These are phyloP conservation scores for Threskiornis aethiopicus DNA, from an alignment of 2,797 vertebrate species.

Conservation along the genomic window DNA sequence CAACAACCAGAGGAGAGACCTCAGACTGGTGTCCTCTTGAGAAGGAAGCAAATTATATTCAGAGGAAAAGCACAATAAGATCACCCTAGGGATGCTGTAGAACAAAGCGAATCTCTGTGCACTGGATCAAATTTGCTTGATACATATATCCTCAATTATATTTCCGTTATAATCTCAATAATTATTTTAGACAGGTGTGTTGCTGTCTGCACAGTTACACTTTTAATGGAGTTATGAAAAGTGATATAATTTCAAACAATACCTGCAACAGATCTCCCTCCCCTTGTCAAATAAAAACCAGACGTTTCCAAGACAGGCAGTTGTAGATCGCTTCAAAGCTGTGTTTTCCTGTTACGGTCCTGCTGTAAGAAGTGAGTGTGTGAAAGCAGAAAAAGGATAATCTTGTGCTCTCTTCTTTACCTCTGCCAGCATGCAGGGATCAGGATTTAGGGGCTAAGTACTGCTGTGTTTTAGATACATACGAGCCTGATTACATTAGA, in stretches of 20 bases:
- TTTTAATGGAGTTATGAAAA: background rate
- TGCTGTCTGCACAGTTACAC: background rate
- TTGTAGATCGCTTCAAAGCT: background rate
- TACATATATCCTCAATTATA: background rate
- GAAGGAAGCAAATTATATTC: background rate
- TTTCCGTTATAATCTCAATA: background rate
- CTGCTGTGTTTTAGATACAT: background rate
- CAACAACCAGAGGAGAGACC: background rate
- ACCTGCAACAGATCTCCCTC: background rate
- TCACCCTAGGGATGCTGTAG: background rate
- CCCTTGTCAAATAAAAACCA: background rate
- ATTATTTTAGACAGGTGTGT: background rate
- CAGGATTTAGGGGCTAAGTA: background rate
- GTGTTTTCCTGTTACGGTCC: background rate
- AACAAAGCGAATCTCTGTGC: background rate
- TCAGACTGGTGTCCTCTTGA: background rate
- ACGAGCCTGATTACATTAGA: background rate
- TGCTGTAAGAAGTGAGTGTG: background rate
- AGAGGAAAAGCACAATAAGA: background rate
- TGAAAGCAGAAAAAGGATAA: background rate
- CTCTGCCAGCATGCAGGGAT: background rate
- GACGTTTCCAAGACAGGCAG: background rate
- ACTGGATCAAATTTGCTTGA: background rate
- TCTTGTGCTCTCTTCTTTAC: background rate
- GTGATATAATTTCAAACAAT: background rate